phyloP scores from a whole-genome alignment of 2,113 vertebrate genomes.

The Neogale vison region DNA sequence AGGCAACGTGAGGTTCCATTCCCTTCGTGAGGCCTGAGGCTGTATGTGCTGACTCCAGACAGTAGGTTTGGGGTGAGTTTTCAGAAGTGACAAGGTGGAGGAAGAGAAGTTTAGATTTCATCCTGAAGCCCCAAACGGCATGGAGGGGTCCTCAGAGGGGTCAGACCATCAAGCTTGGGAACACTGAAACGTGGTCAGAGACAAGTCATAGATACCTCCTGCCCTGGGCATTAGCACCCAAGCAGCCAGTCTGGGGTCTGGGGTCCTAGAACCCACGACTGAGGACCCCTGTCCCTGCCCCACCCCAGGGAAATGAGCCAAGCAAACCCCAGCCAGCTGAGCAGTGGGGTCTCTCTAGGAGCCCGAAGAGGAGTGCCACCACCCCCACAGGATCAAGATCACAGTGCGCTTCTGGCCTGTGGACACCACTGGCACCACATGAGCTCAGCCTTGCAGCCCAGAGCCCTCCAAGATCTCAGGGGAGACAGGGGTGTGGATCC shows the following conservation, averaged over 20 bases:
- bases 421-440: no score
- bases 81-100: no score
- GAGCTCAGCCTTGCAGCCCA: neutral
- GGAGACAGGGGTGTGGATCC: neutral
- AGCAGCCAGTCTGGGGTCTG: neutral
- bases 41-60: no score
- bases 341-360: neutral
- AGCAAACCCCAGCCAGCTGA: neutral
- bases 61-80: neutral
- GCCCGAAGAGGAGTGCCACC: no score
- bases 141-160: no score
- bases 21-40: neutral
- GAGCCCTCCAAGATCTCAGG: neutral
- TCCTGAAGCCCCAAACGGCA: neutral
- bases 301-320: neutral
- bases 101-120: neutral
- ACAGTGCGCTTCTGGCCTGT: neutral
- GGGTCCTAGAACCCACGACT: neutral
- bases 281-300: neutral
- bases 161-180: fast-evolving
- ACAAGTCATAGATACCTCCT: neutral
- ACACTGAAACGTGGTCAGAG: neutral
- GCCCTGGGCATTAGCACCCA: fast-evolving
- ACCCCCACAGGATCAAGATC: neutral
- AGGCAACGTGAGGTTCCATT: neutral